Conservation (phyloP, 2,888 invertebrate genomes). For the Punctoribates punctum region DNA sequence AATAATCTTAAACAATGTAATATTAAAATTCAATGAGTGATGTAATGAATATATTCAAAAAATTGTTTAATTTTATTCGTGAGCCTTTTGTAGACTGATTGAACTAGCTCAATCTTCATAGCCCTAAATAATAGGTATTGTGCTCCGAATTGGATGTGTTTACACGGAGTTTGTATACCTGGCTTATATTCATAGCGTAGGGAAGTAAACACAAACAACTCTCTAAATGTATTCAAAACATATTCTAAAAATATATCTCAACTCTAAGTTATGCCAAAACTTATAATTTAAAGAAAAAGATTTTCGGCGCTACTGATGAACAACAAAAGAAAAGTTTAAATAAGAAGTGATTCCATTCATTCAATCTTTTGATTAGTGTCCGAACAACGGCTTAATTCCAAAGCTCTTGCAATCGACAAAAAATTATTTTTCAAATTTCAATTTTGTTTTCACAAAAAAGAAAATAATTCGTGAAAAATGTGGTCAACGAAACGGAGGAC, state of each 20-base stretch:
- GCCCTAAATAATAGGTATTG: background rate
- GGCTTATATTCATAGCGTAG: background rate
- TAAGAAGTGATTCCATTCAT: background rate
- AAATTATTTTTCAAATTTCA: background rate
- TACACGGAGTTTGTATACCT: no score
- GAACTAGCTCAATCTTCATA: no score
- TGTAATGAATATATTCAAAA: no score
- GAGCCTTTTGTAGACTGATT: no score
- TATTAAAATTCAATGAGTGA: no score
- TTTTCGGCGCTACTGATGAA: background rate
- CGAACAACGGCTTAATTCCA: slow-evolving; percentile 16
- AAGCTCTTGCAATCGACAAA: background rate
- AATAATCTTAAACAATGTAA: no score
- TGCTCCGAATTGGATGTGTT: background rate
- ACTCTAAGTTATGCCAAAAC: slow-evolving; percentile 8
- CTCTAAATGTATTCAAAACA: background rate
- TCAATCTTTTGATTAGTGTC: background rate
- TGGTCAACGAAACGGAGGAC: no score
- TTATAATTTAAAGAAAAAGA: slow-evolving; percentile 22
- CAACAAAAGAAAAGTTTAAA: background rate
- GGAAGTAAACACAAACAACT: slow-evolving; percentile 14
- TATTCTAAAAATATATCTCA: background rate
- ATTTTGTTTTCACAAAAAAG: background rate
- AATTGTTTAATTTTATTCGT: no score
- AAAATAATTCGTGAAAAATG: no score